Percentiles rank a stretch among this genome's conserved stretches.
These are phyloP conservation scores for Dynastes maya DNA, from an alignment of 2,888 invertebrate species.

Conservation along the genomic window DNA sequence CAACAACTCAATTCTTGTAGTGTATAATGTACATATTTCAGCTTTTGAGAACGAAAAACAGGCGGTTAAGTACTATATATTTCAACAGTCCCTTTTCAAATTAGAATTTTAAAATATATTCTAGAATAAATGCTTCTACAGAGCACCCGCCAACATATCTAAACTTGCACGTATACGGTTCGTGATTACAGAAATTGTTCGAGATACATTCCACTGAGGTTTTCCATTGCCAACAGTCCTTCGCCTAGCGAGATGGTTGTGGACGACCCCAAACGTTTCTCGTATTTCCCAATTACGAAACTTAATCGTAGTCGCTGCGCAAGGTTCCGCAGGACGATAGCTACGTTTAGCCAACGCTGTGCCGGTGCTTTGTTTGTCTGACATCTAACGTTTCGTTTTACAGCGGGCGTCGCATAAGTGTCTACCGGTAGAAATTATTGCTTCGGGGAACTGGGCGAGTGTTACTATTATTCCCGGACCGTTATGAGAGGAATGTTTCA, in stretches of 20 bases:
- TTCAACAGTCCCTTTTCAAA: background rate
- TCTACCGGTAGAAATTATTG: background rate
- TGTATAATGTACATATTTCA: too few relatives aligned
- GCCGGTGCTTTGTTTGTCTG: constrained; percentile 9
- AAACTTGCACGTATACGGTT: background rate
- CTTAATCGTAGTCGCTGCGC: constrained; percentile 14
- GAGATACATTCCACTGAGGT: background rate
- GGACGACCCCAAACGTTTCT: constrained; percentile 15
- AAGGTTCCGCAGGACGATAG: background rate
- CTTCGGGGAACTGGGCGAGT: background rate
- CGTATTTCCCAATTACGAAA: constrained; percentile 30
- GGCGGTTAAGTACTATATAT: too few relatives aligned
- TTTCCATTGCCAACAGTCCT: background rate
- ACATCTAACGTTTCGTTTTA: constrained; percentile 16
- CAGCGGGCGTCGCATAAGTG: background rate
- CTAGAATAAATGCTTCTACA: background rate
- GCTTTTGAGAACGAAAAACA: too few relatives aligned
- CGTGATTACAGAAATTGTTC: constrained; percentile 18
- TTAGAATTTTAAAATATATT: background rate
- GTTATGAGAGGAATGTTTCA: background rate
- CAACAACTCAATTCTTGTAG: too few relatives aligned
- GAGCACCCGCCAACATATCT: background rate
- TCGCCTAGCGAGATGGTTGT: background rate
- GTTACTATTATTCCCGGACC: background rate
- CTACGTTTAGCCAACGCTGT: constrained; percentile 14